Base-by-base conservation (phyloP, 1,140 invertebrate genomes). In the Pachyrhynchus sulphureomaculatus region DNA sequence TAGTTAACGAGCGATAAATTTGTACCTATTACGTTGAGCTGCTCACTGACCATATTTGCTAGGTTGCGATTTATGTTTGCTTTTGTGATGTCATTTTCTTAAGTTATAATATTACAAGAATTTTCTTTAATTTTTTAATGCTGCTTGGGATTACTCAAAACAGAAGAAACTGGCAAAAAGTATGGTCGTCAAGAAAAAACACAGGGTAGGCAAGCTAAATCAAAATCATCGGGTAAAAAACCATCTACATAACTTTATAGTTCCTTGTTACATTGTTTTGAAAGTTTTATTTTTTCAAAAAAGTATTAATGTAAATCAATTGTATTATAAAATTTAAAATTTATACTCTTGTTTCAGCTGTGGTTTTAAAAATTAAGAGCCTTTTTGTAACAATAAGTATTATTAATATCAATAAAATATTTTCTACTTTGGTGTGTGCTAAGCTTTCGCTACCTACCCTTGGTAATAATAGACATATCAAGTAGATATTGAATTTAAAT, bases 301-400 rank as follows among this genome's bases (percentile, higher is more conserved):
- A n/a, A n/a, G n/a, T n/a, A n/a, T n/a, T n/a, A 39, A 17, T 39
- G 10, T 39, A 39, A 39, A 18, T 5, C 6, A 6, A 18, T 15
- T 17, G 13, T 17, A 17, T 4, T n/a, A 39, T 39, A 18, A 17
- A 37, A 37, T 37, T n/a, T 37, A 37, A 37, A 39, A 17, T 39
- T 39, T 2, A 17, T 39, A 8, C 2, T 5, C 17, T 18, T 4
- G 36, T n/a, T 8, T 15, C 13, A 17, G 13, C 36, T 18, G 17
- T 39, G 13, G 2, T 18, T 4, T 17, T n/a, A n/a, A 39, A 18
- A 39, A n/a, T 8, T 3, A 17, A 18, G 41, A 44, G 41, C 41
- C 41, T 44, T 44, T 44, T 44, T 44, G 41, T 44, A 44, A 44
- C 41, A 44, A 44, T 24, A 44, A 21, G 9, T 44, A 21, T 18